Evolutionary conservation across 2,797 vertebrate species (phyloP), one percentile per base, ranked within the genome.

Genomic region (Sebastes hubbsi): DNA sequence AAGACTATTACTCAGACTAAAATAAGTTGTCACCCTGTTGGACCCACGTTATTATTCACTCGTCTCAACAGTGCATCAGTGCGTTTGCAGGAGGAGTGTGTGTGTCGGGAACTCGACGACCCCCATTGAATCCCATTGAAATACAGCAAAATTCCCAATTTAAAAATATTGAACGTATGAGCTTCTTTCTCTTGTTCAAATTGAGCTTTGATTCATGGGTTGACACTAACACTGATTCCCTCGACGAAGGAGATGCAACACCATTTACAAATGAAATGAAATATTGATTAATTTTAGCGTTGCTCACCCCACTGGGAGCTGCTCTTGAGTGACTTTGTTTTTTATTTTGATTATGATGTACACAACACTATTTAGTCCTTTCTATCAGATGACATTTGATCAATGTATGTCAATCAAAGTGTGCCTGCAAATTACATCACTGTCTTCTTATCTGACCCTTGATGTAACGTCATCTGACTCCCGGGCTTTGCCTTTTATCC

Each of bases 1-100:
- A 64, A 73, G 49, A 80, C 89, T 81, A 93, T 91, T 91, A 91
- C 88, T 93, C 92, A 92, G 34, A 65, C 59, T 79, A 58, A 81
- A 88, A 81, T 18, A 80, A 82, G 82, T 46, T 86, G 90, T 83
- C 87, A 25, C 66, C 72, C 81, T 22, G 16, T 73, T 69, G 68
- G 56, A 46, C 58, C 49, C 60, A 3, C 24, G 29, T 77, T 76
- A 78, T 73, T 72, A 84, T 83, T 84, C 68, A 69, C 38, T 69
- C 16, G 6, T 78, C 59, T 82, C 56, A 20, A 81, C 79, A 42
- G 30, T 66, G 36, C 38, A n/a, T 67, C 25, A 4, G 58, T 68
- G 54, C 25, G 36, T 80, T 58, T 22, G 16, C 9, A 5, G 7
- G 30, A 34, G 32, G 49, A 20, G 49, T 30, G 77, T 29, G 27